Conservation (phyloP, 2,113 vertebrate genomes). For the Hippocampus zosterae region DNA sequence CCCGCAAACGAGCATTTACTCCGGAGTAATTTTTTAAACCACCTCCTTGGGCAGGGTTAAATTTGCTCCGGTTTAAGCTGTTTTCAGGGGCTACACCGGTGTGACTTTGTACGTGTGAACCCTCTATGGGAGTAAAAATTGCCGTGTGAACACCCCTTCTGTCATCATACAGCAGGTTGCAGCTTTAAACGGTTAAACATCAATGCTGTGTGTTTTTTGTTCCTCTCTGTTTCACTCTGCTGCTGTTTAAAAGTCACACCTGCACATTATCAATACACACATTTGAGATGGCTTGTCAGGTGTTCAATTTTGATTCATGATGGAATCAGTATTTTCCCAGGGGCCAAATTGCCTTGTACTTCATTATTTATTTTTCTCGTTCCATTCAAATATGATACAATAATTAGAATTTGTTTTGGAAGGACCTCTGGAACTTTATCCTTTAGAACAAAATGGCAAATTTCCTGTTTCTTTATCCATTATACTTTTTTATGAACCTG, state of each 20-base stretch:
- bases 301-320: neutral
- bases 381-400: neutral
- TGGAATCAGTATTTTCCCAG: neutral
- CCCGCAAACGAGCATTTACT: no score
- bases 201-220: constrained; percentile 31
- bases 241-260: constrained; percentile 4
- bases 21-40: no score
- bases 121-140: no score
- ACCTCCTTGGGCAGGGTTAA: no score
- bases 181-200: constrained; percentile 52
- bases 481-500: neutral
- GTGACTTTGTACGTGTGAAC: no score
- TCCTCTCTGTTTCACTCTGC: constrained; percentile 6
- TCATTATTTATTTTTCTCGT: neutral
- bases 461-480: neutral
- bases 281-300: neutral
- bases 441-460: neutral
- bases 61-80: no score
- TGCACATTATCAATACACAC: constrained; percentile 1
- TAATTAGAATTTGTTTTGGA: neutral
- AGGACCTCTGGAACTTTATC: neutral
- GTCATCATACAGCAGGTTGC: neutral
- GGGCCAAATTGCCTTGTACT: neutral
- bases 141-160: no score
- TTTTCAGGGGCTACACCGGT: no score